A percentile compares a stretch with the other conserved stretches of the same genome.
Evolutionary conservation across 92 coral and sea anemone genomes (phyloP).

Genomic region (Phenganax stokvisi): DNA sequence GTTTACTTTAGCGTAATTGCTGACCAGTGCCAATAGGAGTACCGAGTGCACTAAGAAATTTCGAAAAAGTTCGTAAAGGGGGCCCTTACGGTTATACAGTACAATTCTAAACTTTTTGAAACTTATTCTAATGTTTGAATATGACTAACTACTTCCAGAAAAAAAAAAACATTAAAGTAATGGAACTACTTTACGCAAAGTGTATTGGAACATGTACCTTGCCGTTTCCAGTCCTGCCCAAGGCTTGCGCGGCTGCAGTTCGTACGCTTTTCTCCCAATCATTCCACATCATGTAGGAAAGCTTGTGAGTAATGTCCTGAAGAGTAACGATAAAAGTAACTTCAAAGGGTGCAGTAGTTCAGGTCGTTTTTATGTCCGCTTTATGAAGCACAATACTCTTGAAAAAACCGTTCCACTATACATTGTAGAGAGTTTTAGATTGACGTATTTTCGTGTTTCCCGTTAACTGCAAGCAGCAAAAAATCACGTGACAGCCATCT

Average conservation of each 20-base stretch:
- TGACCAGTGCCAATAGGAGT: too few relatives aligned
- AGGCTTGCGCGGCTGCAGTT: constrained; percentile 90
- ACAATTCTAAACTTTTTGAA: too few relatives aligned
- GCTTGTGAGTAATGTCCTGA: constrained; percentile 86
- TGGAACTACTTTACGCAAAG: not conserved
- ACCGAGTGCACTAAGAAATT: too few relatives aligned
- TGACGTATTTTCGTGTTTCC: not conserved
- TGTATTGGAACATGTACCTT: constrained; percentile 52
- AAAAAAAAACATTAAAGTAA: not conserved
- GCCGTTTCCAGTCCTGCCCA: constrained; percentile 96
- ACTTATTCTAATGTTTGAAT: too few relatives aligned
- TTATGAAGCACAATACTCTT: not conserved
- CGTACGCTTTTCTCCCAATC: constrained; percentile 96
- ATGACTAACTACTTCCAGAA: not conserved
- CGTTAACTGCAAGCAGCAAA: not conserved
- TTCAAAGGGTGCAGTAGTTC: too few relatives aligned
- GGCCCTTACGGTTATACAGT: not conserved
- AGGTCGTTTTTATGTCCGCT: not conserved
- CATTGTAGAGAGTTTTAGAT: not conserved
- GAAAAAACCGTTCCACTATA: not conserved
- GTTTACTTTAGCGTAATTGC: too few relatives aligned
- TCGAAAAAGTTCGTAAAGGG: too few relatives aligned
- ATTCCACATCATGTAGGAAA: constrained; percentile 95
- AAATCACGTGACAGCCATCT: constrained; percentile 4
- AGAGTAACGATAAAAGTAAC: not conserved